A percentile compares a stretch with the other conserved stretches of the same genome.
These are phyloP conservation scores for Tiliqua scincoides DNA, from an alignment of 2,113 vertebrate species.

Conservation along the genomic window DNA sequence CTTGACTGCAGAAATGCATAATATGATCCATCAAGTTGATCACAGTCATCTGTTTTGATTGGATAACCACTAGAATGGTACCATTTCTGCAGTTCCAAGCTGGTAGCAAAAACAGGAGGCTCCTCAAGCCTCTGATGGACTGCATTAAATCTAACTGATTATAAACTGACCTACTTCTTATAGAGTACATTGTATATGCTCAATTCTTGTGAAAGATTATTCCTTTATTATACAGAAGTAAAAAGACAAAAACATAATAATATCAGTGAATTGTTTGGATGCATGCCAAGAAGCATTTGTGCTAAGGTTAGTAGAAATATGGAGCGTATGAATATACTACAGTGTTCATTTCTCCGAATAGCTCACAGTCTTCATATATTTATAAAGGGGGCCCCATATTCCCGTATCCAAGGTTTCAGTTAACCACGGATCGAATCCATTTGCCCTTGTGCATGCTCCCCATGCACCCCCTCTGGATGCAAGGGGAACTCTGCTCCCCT, in stretches of 20 bases:
- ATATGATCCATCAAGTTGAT: not conserved
- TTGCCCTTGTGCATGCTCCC: too few relatives aligned
- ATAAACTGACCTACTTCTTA: not conserved
- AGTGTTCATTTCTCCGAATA: not conserved
- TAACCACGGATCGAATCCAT: too few relatives aligned
- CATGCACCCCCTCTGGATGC: too few relatives aligned
- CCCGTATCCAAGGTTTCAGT: too few relatives aligned
- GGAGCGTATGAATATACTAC: not conserved
- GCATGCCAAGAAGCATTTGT: not conserved
- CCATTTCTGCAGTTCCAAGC: not conserved
- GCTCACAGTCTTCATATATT: not conserved
- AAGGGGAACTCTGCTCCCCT: too few relatives aligned
- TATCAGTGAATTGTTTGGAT: too few relatives aligned
- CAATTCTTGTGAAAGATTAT: not conserved
- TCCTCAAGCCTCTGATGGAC: too few relatives aligned
- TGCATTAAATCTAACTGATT: too few relatives aligned
- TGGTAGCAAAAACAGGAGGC: not conserved
- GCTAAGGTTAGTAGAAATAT: not conserved
- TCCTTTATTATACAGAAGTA: not conserved
- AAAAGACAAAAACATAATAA: not conserved
- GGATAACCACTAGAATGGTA: not conserved
- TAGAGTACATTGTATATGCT: not conserved
- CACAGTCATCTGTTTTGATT: not conserved
- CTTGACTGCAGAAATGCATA: not conserved
- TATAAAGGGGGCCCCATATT: too few relatives aligned